Base-by-base conservation (phyloP, 2,888 invertebrate species). In the Drosophila kokeensis region DNA sequence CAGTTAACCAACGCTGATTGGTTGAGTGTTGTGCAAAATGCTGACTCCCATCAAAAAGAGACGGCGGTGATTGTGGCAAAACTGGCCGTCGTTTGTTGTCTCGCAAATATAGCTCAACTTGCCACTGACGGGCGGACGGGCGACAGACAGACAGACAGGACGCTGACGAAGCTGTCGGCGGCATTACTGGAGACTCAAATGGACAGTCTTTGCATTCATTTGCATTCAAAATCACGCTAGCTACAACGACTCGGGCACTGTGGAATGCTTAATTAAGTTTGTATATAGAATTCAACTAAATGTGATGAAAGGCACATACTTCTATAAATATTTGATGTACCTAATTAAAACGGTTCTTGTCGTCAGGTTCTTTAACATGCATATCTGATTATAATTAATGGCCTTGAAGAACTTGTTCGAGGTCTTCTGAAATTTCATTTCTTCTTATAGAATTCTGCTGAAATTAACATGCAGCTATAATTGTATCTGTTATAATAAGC, bases 1-100 rank as follows among this genome's bases (percentile, higher is more conserved):
- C 76, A 83, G 89, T 87, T 87, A 87, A 89, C 89, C 83, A 87
- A 76, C 89, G 82, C 78, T 87, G 87, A 87, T 89, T 87, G 87
- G 88, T 87, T 86, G 89, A 88, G 87, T 86, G 82, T 82, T 83
- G 45, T 78, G 83, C 69, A 55, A 81, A 79, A 85, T 73, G 76
- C 69, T 70, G 74, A 75, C 72, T 79, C 62, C 76, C 76, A 21
- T 65, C 62, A 50, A 50, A 50, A 50, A 21, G 42, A 10, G 42
- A 6, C 6, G 42, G 58, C 61, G 58, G 42, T 49, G 58, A 55
- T 60, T 54, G 54, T 36, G 54, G 24, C 36, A 18, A 36, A 55
- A 38, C 54, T 58, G 61, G 24, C 64, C 69, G 61, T 61, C 69
- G 58, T 65, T 54, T 54, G 69, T 50, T 68, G 59, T 55, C 45